Percentiles rank a stretch among this genome's conserved stretches.
phyloP scores from a whole-genome alignment of 2,113 vertebrate species.

The Alces alces region DNA sequence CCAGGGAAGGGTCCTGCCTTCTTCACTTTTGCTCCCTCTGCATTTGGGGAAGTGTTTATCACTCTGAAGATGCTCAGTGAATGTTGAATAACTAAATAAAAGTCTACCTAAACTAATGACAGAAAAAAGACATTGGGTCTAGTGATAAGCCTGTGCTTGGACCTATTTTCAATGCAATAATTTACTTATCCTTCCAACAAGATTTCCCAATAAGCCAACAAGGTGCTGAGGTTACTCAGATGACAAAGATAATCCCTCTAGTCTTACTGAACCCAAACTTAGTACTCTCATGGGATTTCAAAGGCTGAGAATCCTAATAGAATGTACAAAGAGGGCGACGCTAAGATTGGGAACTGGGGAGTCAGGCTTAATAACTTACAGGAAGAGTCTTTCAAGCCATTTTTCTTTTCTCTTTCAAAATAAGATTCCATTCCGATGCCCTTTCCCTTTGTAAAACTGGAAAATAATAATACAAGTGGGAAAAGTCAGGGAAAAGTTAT shows the following conservation, averaged over 20 bases:
- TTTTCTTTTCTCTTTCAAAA: not conserved
- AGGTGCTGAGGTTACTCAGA: not conserved
- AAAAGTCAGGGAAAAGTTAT: not conserved
- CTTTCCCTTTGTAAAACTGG: not conserved
- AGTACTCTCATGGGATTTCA: not conserved
- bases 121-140: not conserved
- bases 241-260: not conserved
- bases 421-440: not conserved
- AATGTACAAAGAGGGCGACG: not conserved
- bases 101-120: not conserved
- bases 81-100: not conserved
- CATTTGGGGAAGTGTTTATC: not conserved
- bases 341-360: rapidly evolving
- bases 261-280: not conserved
- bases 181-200: not conserved
- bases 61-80: not conserved
- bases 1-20: not conserved
- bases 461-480: not conserved
- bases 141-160: not conserved
- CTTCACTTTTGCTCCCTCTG: not conserved
- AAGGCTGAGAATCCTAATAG: not conserved
- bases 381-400: not conserved
- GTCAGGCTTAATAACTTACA: not conserved
- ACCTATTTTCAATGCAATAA: not conserved
- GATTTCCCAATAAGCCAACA: not conserved